Evolutionary conservation across 1,140 invertebrate genomes (phyloP).

Genomic region (Triops longicaudatus): DNA sequence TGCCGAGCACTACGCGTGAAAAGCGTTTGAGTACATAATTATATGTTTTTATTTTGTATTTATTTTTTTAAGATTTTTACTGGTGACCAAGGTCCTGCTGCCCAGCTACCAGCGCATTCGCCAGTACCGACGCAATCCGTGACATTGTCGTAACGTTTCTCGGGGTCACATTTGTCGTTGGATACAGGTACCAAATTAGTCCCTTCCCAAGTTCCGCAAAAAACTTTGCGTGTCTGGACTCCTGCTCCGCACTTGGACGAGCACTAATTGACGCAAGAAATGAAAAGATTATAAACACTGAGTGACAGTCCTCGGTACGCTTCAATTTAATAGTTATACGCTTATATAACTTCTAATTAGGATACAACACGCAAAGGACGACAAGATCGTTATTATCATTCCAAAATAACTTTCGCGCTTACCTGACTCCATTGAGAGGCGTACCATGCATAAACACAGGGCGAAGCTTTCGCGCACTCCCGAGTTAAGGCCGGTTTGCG

Average conservation of each 20-base stretch:
- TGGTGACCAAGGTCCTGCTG: constrained; percentile 70
- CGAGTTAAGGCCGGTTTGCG: constrained; percentile 50
- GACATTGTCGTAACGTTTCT: constrained; percentile 56
- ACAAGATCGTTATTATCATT: no score
- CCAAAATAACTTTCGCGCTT: neutral
- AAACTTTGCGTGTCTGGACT: constrained; percentile 68
- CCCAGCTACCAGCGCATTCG: constrained; percentile 76
- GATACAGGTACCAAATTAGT: constrained; percentile 57
- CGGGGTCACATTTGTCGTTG: constrained; percentile 59
- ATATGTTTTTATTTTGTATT: no score
- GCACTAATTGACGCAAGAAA: constrained; percentile 27
- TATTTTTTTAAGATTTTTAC: no score
- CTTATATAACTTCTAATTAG: neutral
- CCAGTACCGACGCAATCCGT: constrained; percentile 57
- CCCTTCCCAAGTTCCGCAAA: constrained; percentile 62
- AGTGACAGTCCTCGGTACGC: neutral
- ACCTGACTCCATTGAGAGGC: constrained; percentile 53
- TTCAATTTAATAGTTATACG: neutral
- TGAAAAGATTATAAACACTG: no score
- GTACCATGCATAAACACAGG: constrained; percentile 74
- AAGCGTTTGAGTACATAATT: constrained; percentile 28
- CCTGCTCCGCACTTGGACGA: constrained; percentile 42
- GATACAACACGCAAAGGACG: no score
- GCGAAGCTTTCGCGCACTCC: constrained; percentile 46
- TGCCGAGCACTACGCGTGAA: constrained; percentile 58